These are phyloP conservation scores for Notarius lentiginosus DNA, from an alignment of 2,113 vertebrate genomes.

Conservation along the genomic window DNA sequence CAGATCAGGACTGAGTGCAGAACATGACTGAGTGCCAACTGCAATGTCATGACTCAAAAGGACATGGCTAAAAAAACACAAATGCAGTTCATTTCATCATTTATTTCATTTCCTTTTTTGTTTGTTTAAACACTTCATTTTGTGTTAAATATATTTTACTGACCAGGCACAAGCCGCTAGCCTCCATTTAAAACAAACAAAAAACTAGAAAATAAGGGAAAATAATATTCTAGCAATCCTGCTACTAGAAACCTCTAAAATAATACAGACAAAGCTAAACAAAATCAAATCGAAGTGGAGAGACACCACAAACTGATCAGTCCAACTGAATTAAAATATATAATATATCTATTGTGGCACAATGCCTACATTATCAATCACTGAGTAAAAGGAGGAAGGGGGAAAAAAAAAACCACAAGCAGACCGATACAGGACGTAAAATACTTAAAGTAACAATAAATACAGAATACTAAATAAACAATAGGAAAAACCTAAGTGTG, in stretches of 20 bases:
- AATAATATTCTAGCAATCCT: slow-evolving; percentile 29
- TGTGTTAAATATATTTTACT: background rate
- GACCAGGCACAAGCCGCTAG: background rate
- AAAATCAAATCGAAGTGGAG: slow-evolving; percentile 39
- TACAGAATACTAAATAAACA: background rate
- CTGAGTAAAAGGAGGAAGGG: background rate
- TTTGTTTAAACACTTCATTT: slow-evolving; percentile 16
- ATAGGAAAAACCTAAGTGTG: background rate
- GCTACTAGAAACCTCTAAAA: slow-evolving; percentile 37
- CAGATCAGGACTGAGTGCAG: too few relatives aligned
- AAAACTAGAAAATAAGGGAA: background rate
- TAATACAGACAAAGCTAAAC: slow-evolving; percentile 46
- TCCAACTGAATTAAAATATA: slow-evolving; percentile 10
- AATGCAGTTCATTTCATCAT: slow-evolving; percentile 23
- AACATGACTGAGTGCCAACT: too few relatives aligned
- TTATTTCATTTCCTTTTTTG: slow-evolving; percentile 31
- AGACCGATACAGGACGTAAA: background rate
- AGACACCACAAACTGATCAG: slow-evolving; percentile 42
- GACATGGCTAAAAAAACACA: background rate
- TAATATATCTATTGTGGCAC: slow-evolving; percentile 29
- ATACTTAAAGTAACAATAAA: background rate
- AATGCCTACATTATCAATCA: slow-evolving; percentile 18
- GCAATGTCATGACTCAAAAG: too few relatives aligned
- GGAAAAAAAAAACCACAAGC: background rate
- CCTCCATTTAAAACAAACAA: background rate